Percentiles rank a stretch among this genome's conserved stretches.
Conservation (phyloP, 2,797 vertebrate genomes). For the Oophaga sylvatica region DNA sequence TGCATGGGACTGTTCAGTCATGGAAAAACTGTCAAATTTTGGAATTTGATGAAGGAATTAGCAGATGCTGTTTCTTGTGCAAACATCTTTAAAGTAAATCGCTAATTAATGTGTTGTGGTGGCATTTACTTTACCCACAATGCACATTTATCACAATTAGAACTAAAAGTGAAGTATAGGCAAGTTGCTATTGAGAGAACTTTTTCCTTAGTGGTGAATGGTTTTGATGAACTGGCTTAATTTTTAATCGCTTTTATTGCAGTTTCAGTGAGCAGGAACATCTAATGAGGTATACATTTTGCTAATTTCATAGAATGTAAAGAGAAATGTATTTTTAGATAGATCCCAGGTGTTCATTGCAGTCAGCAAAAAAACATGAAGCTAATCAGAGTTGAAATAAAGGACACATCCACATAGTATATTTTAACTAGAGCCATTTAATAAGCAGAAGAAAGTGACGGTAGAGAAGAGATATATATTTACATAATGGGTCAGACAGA, state of each 20-base stretch:
- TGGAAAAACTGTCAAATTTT: no score
- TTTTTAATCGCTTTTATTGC: conserved; percentile 56
- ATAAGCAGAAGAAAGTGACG: no score
- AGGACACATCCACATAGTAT: conserved; percentile 32
- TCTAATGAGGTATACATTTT: conserved; percentile 57
- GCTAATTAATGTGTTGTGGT: no score
- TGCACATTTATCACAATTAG: conserved; percentile 46
- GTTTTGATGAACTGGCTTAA: conserved; percentile 59
- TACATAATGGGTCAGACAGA: not conserved
- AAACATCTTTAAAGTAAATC: no score
- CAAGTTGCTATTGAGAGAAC: conserved; percentile 22
- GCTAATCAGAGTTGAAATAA: conserved; percentile 50
- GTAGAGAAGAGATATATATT: no score
- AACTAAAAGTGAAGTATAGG: not conserved
- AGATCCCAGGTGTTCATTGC: conserved; percentile 54
- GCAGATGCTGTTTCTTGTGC: no score
- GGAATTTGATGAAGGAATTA: no score
- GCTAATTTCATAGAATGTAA: conserved; percentile 52
- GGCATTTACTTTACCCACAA: not conserved
- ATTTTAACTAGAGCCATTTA: not conserved
- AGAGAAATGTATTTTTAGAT: conserved; percentile 52
- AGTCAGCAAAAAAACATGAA: conserved; percentile 39
- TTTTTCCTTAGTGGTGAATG: conserved; percentile 53
- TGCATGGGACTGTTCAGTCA: no score
- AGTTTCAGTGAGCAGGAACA: conserved; percentile 47